phyloP scores from a whole-genome alignment of 2,888 invertebrate species.

The Strigamia crassipes region DNA sequence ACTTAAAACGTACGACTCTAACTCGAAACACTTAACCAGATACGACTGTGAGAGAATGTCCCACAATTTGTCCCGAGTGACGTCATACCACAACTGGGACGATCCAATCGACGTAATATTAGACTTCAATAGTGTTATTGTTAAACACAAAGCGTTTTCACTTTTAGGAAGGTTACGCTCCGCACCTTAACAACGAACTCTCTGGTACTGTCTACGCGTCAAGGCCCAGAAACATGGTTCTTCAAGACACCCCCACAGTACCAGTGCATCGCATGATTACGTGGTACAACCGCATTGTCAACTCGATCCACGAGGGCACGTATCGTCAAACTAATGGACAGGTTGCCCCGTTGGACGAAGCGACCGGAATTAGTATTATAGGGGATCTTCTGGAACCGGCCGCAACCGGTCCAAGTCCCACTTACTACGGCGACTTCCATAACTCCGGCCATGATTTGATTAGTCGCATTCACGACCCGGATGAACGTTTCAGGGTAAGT shows the following conservation, averaged over 20 bases:
- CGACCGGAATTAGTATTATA: constrained; percentile 74
- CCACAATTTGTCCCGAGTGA: constrained; percentile 70
- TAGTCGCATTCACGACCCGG: constrained; percentile 62
- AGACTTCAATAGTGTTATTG: no score
- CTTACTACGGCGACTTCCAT: constrained; percentile 66
- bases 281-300: constrained; percentile 75
- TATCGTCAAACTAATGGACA: constrained; percentile 59
- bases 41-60: constrained; percentile 77
- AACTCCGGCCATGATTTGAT: constrained; percentile 67
- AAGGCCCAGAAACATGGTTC: constrained; percentile 50
- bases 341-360: constrained; percentile 66
- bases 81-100: constrained; percentile 63
- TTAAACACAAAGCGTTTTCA: background rate
- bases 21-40: constrained; percentile 46
- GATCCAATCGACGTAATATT: constrained; percentile 49
- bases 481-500: constrained; percentile 56
- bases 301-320: constrained; percentile 69
- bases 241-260: constrained; percentile 46
- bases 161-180: constrained; percentile 51
- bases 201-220: constrained; percentile 51
- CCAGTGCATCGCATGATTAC: constrained; percentile 63
- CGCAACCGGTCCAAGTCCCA: constrained; percentile 70
- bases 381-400: constrained; percentile 80
- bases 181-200: constrained; percentile 51
- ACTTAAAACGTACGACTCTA: no score